Evolutionary conservation across 2,113 vertebrate genomes (phyloP).

Genomic region (Crocuta crocuta): DNA sequence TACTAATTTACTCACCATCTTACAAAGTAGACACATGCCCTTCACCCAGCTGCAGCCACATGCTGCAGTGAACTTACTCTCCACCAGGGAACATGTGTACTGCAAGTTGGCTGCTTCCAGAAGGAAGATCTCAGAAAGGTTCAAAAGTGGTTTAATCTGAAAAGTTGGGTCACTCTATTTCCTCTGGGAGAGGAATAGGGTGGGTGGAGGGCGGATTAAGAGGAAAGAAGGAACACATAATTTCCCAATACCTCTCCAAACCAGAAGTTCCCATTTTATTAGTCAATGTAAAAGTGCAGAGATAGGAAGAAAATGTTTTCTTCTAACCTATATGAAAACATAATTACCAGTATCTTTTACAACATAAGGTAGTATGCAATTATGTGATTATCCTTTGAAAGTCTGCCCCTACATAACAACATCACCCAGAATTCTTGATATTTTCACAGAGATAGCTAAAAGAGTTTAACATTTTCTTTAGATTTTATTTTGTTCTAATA

Average conservation of each 20-base stretch:
- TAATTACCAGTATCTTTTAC: not conserved
- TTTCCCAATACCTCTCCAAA: not conserved
- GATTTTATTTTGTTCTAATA: not conserved
- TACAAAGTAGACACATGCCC: not conserved
- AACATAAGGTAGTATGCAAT: not conserved
- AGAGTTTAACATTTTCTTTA: not conserved
- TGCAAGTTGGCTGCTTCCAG: not conserved
- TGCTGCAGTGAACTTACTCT: not conserved
- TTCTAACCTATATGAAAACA: not conserved
- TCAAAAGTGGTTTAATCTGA: not conserved
- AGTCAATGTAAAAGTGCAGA: not conserved
- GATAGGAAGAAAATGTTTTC: not conserved
- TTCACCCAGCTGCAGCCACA: not conserved
- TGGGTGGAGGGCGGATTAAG: not conserved
- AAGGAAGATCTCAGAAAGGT: not conserved
- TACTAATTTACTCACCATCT: not conserved
- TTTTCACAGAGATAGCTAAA: not conserved
- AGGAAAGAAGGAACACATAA: not conserved
- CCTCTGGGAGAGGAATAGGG: not conserved
- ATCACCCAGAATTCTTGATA: not conserved
- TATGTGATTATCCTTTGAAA: not conserved
- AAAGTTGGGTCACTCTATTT: not conserved
- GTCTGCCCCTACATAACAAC: not conserved
- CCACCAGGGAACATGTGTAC: rapidly evolving
- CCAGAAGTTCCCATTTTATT: not conserved